These are phyloP conservation scores for Cataglyphis albicans DNA, from an alignment of 2,888 invertebrate genomes.

Conservation along the genomic window DNA sequence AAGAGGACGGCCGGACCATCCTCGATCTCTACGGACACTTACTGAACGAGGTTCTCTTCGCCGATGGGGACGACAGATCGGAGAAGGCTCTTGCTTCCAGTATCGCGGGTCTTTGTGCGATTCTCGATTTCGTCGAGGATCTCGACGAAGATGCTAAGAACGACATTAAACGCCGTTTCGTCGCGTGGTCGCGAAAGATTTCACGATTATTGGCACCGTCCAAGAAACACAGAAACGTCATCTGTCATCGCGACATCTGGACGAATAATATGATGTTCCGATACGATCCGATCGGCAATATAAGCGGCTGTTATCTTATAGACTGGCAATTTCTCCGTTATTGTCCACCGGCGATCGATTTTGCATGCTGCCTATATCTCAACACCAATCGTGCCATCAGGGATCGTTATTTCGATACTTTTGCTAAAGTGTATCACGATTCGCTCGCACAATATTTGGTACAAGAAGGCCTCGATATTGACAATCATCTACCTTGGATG, in stretches of 20 bases:
- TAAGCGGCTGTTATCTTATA: slow-evolving; percentile 74
- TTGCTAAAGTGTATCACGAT: slow-evolving; percentile 74
- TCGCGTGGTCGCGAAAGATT: slow-evolving; percentile 55
- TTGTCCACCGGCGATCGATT: slow-evolving; percentile 78
- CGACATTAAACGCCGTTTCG: slow-evolving; percentile 63
- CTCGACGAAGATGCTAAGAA: slow-evolving; percentile 64
- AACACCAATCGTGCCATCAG: slow-evolving; percentile 73
- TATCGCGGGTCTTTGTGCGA: slow-evolving; percentile 52
- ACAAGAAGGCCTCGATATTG: slow-evolving; percentile 62
- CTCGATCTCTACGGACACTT: slow-evolving; percentile 68
- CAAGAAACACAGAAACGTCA: slow-evolving; percentile 70
- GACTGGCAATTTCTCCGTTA: slow-evolving; percentile 78
- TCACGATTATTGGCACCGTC: slow-evolving; percentile 59
- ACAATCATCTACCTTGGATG: slow-evolving; percentile 64
- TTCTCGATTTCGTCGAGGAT: slow-evolving; percentile 65
- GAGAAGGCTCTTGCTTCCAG: slow-evolving; percentile 37
- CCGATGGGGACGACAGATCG: slow-evolving; percentile 33
- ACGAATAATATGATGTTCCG: slow-evolving; percentile 81
- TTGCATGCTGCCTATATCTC: slow-evolving; percentile 75
- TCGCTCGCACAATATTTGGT: slow-evolving; percentile 57
- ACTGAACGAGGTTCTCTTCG: slow-evolving; percentile 67
- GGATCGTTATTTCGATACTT: slow-evolving; percentile 68
- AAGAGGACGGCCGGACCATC: slow-evolving; percentile 59
- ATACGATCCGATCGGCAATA: slow-evolving; percentile 62
- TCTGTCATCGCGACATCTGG: slow-evolving; percentile 82